Evolutionary conservation across 2,888 invertebrate species (phyloP), one percentile per base, ranked within the genome.

Genomic region (Gibbula magus): DNA sequence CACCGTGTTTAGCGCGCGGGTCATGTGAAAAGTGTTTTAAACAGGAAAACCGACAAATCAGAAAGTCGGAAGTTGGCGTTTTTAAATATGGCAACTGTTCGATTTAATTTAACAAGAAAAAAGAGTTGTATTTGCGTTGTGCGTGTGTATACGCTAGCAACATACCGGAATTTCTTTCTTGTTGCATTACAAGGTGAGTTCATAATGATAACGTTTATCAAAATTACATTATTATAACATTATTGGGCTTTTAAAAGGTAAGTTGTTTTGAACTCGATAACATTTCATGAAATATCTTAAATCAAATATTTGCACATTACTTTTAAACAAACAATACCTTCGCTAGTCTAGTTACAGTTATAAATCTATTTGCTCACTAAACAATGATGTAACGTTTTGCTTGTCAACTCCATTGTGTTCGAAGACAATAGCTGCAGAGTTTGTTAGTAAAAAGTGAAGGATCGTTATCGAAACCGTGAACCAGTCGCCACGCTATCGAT

Each of bases 1-100:
- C 35, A 35, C 20, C 3, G 13, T 70, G 39, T 70, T 18, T 35
- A 70, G 20, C 70, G 35, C 70, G 70, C 35, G 70, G 29, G 29
- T 70, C 20, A 29, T 35, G 70, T 70, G 70, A 70, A 70, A 70
- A 20, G 70, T 70, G 70, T 39, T 20, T 56, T 56, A 8, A 54
- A 29, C 16, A 70, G 20, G 3, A 20, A 70, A 70, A 70, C 70
- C 2, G 35, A 70, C 70, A 32, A 70, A 70, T 70, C 70, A 70
- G 70, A 70, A 45, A 70, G 70, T 70, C 32, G 39, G 70, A 70
- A 32, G 29, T 18, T 25, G 10, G 29, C 32, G 32, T 70, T 70
- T 70, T 67, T 70, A 70, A 70, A 70, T 32, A 70, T 70, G 70
- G 70, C 70, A 70, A 70, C 70, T 35, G 70, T 70, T 70, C 39